Evolutionary conservation across 2,888 invertebrate genomes (phyloP).

Genomic region (Melipona beecheii): DNA sequence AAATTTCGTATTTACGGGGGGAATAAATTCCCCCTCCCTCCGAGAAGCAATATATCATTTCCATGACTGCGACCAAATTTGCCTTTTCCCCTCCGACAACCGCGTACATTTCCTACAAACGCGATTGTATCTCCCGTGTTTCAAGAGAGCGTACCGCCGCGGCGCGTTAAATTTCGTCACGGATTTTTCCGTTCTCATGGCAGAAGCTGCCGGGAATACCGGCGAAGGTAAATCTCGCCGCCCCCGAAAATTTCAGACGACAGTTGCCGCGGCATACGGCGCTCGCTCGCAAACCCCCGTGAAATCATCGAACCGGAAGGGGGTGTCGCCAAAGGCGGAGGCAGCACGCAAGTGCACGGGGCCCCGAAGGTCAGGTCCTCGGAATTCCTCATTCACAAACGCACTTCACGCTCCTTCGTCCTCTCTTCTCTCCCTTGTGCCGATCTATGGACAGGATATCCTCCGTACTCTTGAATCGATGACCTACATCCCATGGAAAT

Average conservation of each 20-base stretch:
- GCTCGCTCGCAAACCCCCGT: slow-evolving; percentile 47
- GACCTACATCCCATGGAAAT: slow-evolving; percentile 77
- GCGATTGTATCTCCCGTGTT: not conserved
- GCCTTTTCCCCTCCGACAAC: too few relatives aligned
- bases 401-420: slow-evolving; percentile 72
- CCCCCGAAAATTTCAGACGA: slow-evolving; percentile 61
- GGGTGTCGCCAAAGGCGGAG: slow-evolving; percentile 78
- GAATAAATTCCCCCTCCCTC: too few relatives aligned
- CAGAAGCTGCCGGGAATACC: slow-evolving; percentile 12
- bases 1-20: too few relatives aligned
- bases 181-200: slow-evolving; percentile 17
- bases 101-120: too few relatives aligned
- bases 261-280: slow-evolving; percentile 69
- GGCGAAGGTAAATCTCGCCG: slow-evolving; percentile 36
- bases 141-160: not conserved
- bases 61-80: not conserved
- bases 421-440: slow-evolving; percentile 46
- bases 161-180: slow-evolving; percentile 29
- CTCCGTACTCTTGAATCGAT: slow-evolving; percentile 76
- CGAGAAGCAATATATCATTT: too few relatives aligned
- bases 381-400: slow-evolving; percentile 72
- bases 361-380: slow-evolving; percentile 69
- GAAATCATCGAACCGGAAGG: slow-evolving; percentile 79
- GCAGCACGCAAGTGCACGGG: slow-evolving; percentile 78
- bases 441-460: slow-evolving; percentile 81